Base-by-base conservation (phyloP, 2,797 vertebrate genomes). In the Macropus fuliginosus region DNA sequence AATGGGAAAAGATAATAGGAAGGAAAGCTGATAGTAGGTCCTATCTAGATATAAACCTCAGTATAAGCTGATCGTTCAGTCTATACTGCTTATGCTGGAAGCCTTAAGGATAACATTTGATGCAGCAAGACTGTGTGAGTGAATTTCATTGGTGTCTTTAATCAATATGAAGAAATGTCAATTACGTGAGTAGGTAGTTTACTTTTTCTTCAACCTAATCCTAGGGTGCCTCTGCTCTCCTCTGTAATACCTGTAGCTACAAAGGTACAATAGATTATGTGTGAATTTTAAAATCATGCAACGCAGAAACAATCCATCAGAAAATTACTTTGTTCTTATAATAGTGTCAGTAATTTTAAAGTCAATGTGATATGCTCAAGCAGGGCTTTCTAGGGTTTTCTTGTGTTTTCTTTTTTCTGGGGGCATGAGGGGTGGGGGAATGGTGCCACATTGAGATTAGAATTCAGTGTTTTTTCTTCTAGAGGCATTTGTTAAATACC, bases 61-160 rank as follows among this genome's bases (percentile, higher is more conserved):
- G 89, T 46, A 97, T 96, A 27, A 90, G 56, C 94, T 96, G 13
- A 81, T 31, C 90, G 96, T 96, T 93, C 40, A 91, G 52, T 24
- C 59, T 90, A 28, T 57, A 16, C 4, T 98, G 94, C 59, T 95
- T 24, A 97, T 91, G 92, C 59, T 95, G n/a, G 31, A 95, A 95
- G 52, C 87, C 93, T 98, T 97, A 94, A 95, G 56, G 91, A 93
- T 96, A 96, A 96, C 92, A 96, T 56, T 97, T 97, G 92, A 40
- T 95, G 94, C 18, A 94, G 93, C 94, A 97, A 40, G 74, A 97
- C 90, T 95, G 10, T 94, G 55, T 1, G 90, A 96, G 55, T 91
- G 34, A 97, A 98, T 94, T 92, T 97, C 92, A 98, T 97, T 96
- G 55, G 0, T 94, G 91, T 96, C 91, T 93, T 40, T 98, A 91